Evolutionary conservation across 2,888 invertebrate species (phyloP).

Genomic region (Troides helena): DNA sequence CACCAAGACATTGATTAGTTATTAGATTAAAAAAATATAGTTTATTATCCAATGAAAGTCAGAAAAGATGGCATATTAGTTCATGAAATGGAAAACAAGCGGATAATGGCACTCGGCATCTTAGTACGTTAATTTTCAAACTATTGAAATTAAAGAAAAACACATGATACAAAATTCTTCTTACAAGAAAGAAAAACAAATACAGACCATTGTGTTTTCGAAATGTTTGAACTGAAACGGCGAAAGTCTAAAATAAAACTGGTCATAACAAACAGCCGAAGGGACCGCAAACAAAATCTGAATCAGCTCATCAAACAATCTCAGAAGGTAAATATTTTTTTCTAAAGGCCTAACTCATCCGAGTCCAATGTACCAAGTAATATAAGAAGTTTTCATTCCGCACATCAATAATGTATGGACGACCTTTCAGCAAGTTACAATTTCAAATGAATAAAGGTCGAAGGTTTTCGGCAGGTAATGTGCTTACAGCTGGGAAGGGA

Average conservation of each 20-base stretch:
- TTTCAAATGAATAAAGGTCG: conserved; percentile 39
- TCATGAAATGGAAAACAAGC: too few relatives aligned
- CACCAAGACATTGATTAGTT: too few relatives aligned
- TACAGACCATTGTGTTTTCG: too few relatives aligned
- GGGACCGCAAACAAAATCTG: conserved; percentile 18
- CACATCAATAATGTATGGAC: conserved; percentile 38
- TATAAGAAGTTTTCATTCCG: conserved; percentile 32
- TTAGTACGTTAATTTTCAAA: too few relatives aligned
- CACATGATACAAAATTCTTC: too few relatives aligned
- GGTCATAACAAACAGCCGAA: conserved; percentile 15
- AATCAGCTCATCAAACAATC: conserved; percentile 23
- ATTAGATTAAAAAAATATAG: too few relatives aligned
- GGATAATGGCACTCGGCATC: too few relatives aligned
- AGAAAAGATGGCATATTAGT: too few relatives aligned
- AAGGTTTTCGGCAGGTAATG: conserved; percentile 39
- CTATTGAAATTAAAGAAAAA: too few relatives aligned
- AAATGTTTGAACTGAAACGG: too few relatives aligned
- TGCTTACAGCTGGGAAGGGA: conserved; percentile 43
- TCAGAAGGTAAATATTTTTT: conserved; percentile 26
- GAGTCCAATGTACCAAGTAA: conserved; percentile 25
- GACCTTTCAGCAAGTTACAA: conserved; percentile 36
- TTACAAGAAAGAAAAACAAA: too few relatives aligned
- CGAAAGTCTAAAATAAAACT: background rate
- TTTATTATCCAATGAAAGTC: too few relatives aligned
- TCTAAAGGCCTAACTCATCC: conserved; percentile 12